Base-by-base conservation (phyloP, 2,797 vertebrate species). In the Macrochelys suwanniensis region DNA sequence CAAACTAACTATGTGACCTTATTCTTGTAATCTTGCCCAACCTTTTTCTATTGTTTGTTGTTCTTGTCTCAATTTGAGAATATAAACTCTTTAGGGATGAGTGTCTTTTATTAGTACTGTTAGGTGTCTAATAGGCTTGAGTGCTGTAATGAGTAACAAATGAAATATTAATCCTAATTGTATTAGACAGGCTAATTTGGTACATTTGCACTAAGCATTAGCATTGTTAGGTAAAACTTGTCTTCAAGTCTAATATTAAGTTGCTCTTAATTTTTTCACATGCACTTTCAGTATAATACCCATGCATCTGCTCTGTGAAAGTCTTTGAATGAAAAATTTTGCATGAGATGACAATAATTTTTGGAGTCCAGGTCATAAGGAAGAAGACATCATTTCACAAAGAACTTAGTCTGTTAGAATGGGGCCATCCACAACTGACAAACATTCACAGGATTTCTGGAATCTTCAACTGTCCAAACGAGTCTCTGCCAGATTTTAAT, bases 271-370 rank as follows among this genome's bases (percentile, higher is more conserved):
- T 42, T 89, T 37, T 16, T 56, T 53, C 83, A 83, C 26, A 25
- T 81, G 91, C 56, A 95, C 80, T 89, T 96, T 79, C 42, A 82
- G 76, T 80, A 84, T 85, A 91, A 88, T 53, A 56, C 76, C 56
- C 88, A 87, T 80, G 90, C 89, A 89, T 85, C 80, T 84, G 82
- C 50, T 90, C 96, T 19, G 47, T 87, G 61, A 96, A 93, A 82
- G 80, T 80, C 45, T 89, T 53, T 8, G 25, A 93, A 83, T 81
- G 56, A 2, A 77, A 91, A 94, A 16, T 76, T 94, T 97, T 87
- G n/a, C 81, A 78, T 91, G 77, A 83, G 49, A 42, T 81, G 12
- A 11, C 11, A 84, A 23, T 84, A 74, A 28, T 81, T 92, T 87
- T 91, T 71, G 74, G 77, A 84, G 80, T 56, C 9, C 87, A 71